phyloP scores from a whole-genome alignment of 2,888 invertebrate species.

The Halictus quadricinctus region DNA sequence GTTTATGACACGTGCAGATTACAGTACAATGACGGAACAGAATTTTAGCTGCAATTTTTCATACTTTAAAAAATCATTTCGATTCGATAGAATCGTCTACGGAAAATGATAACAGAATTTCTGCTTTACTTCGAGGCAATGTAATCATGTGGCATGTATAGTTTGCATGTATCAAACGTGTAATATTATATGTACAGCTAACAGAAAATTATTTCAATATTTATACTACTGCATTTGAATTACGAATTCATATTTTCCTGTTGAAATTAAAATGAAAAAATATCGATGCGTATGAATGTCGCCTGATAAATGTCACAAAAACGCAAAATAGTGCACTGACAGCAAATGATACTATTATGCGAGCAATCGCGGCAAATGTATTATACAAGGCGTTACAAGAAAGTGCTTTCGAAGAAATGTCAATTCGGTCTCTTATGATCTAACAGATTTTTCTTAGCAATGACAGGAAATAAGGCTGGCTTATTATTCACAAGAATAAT shows the following conservation, averaged over 20 bases:
- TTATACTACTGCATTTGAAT: not conserved
- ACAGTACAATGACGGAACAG: not conserved
- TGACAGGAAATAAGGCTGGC: slow-evolving; percentile 39
- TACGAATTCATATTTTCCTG: too few species aligned
- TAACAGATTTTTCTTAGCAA: slow-evolving; percentile 43
- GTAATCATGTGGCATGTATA: too few species aligned
- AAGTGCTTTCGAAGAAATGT: slow-evolving; percentile 39
- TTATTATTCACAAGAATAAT: slow-evolving; percentile 58
- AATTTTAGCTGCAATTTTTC: not conserved
- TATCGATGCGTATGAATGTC: not conserved
- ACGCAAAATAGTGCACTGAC: slow-evolving; percentile 1
- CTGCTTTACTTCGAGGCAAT: not conserved
- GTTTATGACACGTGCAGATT: slow-evolving; percentile 1
- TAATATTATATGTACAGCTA: not conserved
- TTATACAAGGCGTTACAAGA: slow-evolving; percentile 3
- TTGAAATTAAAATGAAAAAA: too few species aligned
- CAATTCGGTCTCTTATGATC: slow-evolving; percentile 36
- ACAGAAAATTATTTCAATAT: not conserved
- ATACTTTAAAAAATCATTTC: not conserved
- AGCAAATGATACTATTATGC: not conserved
- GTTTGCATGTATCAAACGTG: too few species aligned
- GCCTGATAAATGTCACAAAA: not conserved
- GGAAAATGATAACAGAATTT: not conserved
- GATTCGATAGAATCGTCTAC: not conserved
- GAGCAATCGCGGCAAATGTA: not conserved